These are phyloP conservation scores for Megalops cyprinoides DNA, from an alignment of 2,797 vertebrate genomes.

Conservation along the genomic window DNA sequence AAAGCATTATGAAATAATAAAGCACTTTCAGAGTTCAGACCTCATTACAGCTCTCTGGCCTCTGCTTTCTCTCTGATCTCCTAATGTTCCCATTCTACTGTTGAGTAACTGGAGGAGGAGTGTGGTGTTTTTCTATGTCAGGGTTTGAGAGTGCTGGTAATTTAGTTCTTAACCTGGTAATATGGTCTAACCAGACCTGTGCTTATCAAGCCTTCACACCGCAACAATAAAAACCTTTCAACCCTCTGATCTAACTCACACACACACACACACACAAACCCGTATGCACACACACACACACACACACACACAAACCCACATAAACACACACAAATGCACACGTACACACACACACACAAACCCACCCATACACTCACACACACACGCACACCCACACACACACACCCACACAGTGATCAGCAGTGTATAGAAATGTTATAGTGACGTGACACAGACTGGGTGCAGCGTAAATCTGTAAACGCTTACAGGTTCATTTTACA, in stretches of 20 bases:
- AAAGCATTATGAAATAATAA: constrained; percentile 73
- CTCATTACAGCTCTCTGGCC: constrained; percentile 70
- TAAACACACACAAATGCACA: constrained; percentile 8
- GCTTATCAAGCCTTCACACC: neutral
- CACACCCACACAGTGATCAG: constrained; percentile 15
- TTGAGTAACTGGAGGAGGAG: constrained; percentile 65
- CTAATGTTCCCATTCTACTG: constrained; percentile 57
- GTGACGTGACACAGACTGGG: neutral
- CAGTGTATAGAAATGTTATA: constrained; percentile 30
- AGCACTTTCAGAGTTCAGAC: constrained; percentile 68
- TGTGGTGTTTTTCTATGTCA: constrained; percentile 54
- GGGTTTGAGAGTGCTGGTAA: constrained; percentile 44
- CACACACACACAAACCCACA: constrained; percentile 14
- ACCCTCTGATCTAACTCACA: constrained; percentile 3
- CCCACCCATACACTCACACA: constrained; percentile 23
- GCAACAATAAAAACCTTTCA: neutral
- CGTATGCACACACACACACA: neutral
- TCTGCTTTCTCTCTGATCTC: constrained; percentile 64
- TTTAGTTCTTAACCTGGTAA: constrained; percentile 63
- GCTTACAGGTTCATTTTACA: constrained; percentile 32
- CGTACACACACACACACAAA: neutral
- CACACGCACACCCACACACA: constrained; percentile 14
- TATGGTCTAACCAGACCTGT: constrained; percentile 58
- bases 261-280: constrained; percentile 13
- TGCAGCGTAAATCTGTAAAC: constrained; percentile 32